Conservation (phyloP, 1,140 invertebrate species). For the Acromyrmex heyeri region DNA sequence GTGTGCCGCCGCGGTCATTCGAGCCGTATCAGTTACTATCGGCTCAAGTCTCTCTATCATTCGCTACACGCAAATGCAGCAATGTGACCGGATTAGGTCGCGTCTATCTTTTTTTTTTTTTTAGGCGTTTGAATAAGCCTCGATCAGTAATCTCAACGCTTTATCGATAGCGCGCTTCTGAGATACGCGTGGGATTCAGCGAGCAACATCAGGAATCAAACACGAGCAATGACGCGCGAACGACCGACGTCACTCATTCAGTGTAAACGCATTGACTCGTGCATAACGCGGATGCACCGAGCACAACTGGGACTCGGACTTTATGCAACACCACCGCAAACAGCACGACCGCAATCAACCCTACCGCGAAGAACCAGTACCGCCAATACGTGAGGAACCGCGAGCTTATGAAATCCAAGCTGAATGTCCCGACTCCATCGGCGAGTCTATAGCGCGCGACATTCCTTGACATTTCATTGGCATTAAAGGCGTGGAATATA, state of each 20-base stretch:
- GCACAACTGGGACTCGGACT: constrained; percentile 47
- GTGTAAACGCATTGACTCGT: constrained; percentile 18
- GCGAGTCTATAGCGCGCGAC: constrained; percentile 74
- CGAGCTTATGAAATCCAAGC: constrained; percentile 59
- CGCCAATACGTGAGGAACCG: constrained; percentile 56
- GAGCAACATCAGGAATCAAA: not conserved
- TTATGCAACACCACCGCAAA: constrained; percentile 6
- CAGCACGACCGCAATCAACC: constrained; percentile 51
- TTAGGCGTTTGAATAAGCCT: not conserved
- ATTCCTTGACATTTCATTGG: constrained; percentile 81
- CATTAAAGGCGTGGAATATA: constrained; percentile 76
- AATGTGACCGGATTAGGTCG: not conserved
- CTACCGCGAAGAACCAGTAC: constrained; percentile 38
- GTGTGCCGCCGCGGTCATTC: not conserved
- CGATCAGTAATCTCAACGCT: not conserved
- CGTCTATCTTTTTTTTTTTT: not conserved
- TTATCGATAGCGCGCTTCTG: not conserved
- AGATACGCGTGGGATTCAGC: not conserved
- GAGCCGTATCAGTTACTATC: not conserved
- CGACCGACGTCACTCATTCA: not conserved
- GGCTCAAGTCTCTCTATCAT: not conserved
- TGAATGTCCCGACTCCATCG: constrained; percentile 67
- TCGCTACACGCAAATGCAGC: constrained; percentile 2
- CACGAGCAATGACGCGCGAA: not conserved
- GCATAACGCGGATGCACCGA: constrained; percentile 38